Evolutionary conservation across 1,140 invertebrate genomes (phyloP).

Genomic region (Drosophila pallidifrons): DNA sequence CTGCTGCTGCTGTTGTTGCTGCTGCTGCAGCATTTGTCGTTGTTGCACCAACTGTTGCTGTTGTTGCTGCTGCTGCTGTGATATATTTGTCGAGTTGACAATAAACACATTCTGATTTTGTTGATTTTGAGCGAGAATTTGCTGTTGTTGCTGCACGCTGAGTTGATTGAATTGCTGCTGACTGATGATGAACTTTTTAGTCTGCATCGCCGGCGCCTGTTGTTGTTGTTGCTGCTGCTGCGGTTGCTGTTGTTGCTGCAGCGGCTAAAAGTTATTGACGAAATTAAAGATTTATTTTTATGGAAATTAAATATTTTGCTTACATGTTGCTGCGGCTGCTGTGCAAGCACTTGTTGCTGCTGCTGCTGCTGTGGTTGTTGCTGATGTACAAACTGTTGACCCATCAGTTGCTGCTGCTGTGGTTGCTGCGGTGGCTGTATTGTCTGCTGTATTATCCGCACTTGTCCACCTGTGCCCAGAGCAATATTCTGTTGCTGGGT

Average conservation of each 20-base stretch:
- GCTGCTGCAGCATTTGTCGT: slow-evolving; percentile 86
- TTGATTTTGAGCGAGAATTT: slow-evolving; percentile 84
- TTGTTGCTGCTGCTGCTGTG: slow-evolving; percentile 85
- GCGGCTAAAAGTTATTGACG: slow-evolving; percentile 1
- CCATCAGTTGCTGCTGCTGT: slow-evolving; percentile 59
- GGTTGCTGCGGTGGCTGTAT: slow-evolving; percentile 67
- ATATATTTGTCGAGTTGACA: slow-evolving; percentile 76
- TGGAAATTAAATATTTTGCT: neutral
- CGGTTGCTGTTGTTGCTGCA: slow-evolving; percentile 37
- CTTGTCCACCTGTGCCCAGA: slow-evolving; percentile 67
- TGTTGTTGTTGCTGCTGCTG: slow-evolving; percentile 60
- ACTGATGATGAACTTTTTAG: slow-evolving; percentile 83
- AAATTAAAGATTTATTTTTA: neutral
- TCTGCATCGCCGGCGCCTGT: slow-evolving; percentile 48
- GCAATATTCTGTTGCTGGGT: slow-evolving; percentile 71
- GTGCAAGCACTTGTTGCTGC: slow-evolving; percentile 44
- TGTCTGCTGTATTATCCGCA: slow-evolving; percentile 81
- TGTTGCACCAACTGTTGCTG: slow-evolving; percentile 86
- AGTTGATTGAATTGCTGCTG: slow-evolving; percentile 87
- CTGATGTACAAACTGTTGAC: slow-evolving; percentile 64
- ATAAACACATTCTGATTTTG: slow-evolving; percentile 83
- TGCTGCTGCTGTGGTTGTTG: slow-evolving; percentile 58
- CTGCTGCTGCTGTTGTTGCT: slow-evolving; percentile 84
- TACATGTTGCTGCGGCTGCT: slow-evolving; percentile 51
- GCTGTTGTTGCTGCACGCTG: slow-evolving; percentile 86